Conservation (phyloP, 2,888 invertebrate species). For the Epistrophella euchroma region DNA sequence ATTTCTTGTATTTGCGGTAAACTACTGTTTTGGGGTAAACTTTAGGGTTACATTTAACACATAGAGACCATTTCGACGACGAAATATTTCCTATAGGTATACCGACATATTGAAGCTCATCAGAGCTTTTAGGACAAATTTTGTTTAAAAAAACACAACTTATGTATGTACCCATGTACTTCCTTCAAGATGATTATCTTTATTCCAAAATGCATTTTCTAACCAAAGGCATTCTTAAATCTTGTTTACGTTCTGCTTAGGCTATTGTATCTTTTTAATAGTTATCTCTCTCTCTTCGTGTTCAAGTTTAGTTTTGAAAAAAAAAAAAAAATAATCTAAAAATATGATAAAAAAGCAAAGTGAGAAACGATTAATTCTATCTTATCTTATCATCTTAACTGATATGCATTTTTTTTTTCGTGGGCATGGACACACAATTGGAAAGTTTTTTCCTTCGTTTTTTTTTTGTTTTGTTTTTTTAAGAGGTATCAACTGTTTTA, state of each 20-base stretch:
- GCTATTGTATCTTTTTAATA: slow-evolving; percentile 41
- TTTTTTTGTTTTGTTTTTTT: not conserved
- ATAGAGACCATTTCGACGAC: not conserved
- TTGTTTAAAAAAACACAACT: not conserved
- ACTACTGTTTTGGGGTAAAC: slow-evolving; percentile 30
- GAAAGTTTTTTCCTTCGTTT: slow-evolving; percentile 9
- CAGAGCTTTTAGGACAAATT: not conserved
- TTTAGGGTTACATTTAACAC: slow-evolving; percentile 11
- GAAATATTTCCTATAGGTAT: not conserved
- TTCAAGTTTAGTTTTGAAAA: slow-evolving; percentile 36
- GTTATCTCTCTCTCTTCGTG: slow-evolving; percentile 35
- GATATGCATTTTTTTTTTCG: slow-evolving; percentile 47
- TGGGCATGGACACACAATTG: slow-evolving; percentile 32
- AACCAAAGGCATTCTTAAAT: slow-evolving; percentile 35
- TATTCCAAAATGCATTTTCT: slow-evolving; percentile 46
- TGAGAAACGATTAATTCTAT: slow-evolving; percentile 43
- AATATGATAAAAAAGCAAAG: slow-evolving; percentile 29
- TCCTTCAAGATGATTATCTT: slow-evolving; percentile 36
- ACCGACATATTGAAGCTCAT: not conserved
- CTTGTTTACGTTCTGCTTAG: slow-evolving; percentile 54
- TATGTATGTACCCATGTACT: not conserved
- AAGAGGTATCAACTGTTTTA: not conserved
- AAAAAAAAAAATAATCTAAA: slow-evolving; percentile 5
- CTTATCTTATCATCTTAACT: slow-evolving; percentile 60
- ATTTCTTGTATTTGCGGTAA: slow-evolving; percentile 23